phyloP scores from a whole-genome alignment of 1,140 invertebrate species.

The Muscidifurax raptorellus region DNA sequence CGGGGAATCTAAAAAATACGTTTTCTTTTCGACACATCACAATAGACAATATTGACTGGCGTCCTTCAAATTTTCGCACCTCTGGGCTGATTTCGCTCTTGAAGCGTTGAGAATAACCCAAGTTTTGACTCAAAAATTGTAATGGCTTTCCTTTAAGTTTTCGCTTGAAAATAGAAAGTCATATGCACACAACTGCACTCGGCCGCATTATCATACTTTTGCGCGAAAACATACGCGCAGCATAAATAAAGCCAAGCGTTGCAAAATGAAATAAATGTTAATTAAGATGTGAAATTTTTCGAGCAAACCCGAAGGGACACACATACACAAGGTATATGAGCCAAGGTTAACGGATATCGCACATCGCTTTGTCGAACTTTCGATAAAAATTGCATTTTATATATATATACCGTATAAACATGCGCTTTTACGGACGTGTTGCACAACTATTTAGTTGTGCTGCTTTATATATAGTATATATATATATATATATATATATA shows the following conservation, averaged over 20 bases:
- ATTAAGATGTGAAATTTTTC: conserved; percentile 45
- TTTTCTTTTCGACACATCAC: conserved; percentile 7
- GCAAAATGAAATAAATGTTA: conserved; percentile 48
- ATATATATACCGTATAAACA: no score
- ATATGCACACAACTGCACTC: not conserved
- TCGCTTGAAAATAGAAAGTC: conserved; percentile 22
- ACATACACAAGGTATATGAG: not conserved
- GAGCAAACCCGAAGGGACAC: conserved; percentile 25
- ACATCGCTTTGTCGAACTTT: conserved; percentile 4
- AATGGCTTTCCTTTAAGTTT: not conserved
- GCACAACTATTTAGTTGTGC: not conserved
- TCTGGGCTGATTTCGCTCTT: not conserved
- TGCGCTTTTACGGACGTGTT: not conserved
- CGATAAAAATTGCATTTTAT: not conserved
- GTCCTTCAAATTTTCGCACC: conserved; percentile 16
- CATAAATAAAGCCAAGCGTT: conserved; percentile 24
- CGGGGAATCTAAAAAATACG: conserved; percentile 11
- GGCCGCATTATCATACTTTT: not conserved
- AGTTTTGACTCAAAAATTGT: conserved; percentile 25
- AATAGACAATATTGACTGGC: conserved; percentile 24
- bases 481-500: no score
- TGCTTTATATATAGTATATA: no score
- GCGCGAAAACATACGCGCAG: not conserved
- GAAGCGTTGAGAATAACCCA: no score
- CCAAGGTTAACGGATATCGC: conserved; percentile 41